Conservation (phyloP, 1,140 invertebrate species). For the Achatina immaculata region DNA sequence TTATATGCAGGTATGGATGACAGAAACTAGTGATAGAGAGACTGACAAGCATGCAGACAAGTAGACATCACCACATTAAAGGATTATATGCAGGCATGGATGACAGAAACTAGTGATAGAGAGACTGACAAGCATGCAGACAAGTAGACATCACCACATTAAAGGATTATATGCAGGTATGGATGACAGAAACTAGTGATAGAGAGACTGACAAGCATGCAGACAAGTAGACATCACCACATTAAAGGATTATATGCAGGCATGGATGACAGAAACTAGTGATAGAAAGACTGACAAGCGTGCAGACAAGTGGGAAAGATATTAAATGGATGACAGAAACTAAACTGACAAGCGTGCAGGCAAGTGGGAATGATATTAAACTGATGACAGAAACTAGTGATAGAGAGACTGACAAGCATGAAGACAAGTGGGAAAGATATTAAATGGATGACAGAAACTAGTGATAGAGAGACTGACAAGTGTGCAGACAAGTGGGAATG, state of each 20-base stretch:
- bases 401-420: background rate
- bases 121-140: too few species aligned
- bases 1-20: slow-evolving; percentile 70
- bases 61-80: slow-evolving; percentile 69
- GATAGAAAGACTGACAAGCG: background rate
- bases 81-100: slow-evolving; percentile 70
- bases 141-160: slow-evolving; percentile 69
- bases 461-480: background rate
- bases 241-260: slow-evolving; percentile 72
- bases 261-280: slow-evolving; percentile 36
- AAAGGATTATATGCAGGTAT: slow-evolving; percentile 72
- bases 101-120: background rate
- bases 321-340: slow-evolving; percentile 64
- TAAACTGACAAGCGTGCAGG: too few species aligned
- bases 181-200: background rate
- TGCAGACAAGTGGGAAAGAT: slow-evolving; percentile 69
- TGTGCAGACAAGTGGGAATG: slow-evolving; percentile 68
- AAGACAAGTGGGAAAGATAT: slow-evolving; percentile 63
- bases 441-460: slow-evolving; percentile 41
- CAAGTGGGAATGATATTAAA: slow-evolving; percentile 68
- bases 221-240: slow-evolving; percentile 69
- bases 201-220: too few species aligned
- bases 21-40: background rate
- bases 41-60: slow-evolving; percentile 30
- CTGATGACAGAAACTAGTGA: background rate